These are phyloP conservation scores for Engystomops pustulosus DNA, from an alignment of 2,113 vertebrate species.

Conservation along the genomic window DNA sequence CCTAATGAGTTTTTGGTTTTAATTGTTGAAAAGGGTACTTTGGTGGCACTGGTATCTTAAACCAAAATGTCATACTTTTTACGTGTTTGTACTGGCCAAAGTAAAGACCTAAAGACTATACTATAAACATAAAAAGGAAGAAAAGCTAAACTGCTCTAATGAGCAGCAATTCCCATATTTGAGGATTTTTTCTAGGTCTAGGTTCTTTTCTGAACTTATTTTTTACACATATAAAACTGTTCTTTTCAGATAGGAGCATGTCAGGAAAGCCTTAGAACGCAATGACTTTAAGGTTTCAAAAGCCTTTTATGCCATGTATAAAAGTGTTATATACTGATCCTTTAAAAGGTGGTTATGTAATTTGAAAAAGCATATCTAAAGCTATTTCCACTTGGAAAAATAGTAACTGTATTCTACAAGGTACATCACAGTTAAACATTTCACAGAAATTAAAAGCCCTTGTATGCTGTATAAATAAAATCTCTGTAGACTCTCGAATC, in stretches of 20 bases:
- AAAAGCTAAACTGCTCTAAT: too few species aligned
- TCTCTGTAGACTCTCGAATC: not conserved
- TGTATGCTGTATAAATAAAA: too few species aligned
- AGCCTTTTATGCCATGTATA: not conserved
- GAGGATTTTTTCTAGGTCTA: too few species aligned
- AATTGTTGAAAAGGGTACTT: too few species aligned
- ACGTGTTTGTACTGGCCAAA: too few species aligned
- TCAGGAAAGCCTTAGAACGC: not conserved
- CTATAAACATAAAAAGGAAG: too few species aligned
- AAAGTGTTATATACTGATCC: not conserved
- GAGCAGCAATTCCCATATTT: too few species aligned
- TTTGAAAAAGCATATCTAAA: not conserved
- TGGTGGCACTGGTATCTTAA: too few species aligned
- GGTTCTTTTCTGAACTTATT: not conserved
- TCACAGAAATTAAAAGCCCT: not conserved
- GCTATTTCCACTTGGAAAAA: not conserved
- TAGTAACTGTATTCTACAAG: not conserved
- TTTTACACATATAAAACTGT: not conserved
- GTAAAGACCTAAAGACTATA: too few species aligned
- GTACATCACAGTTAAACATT: not conserved
- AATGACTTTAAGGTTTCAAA: not conserved
- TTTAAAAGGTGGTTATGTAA: not conserved
- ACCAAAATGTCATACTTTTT: too few species aligned
- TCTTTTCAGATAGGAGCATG: not conserved
- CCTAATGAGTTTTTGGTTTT: too few species aligned